Evolutionary conservation across 2,113 vertebrate genomes (phyloP), one percentile per base, ranked within the genome.

Genomic region (Heteronetta atricapilla): DNA sequence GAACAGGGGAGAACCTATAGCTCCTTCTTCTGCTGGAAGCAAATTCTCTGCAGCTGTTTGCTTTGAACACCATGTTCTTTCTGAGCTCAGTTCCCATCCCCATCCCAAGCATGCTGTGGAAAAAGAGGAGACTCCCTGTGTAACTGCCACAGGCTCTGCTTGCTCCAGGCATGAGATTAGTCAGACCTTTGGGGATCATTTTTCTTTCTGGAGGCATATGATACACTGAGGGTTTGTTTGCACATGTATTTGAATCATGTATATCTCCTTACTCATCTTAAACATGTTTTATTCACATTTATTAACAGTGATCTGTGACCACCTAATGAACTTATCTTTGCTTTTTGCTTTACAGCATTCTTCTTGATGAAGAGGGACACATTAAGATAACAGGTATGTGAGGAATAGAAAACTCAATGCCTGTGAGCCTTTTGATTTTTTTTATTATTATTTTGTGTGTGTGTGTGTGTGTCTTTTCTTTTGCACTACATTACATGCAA

Each of bases 281-380:
- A 89, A 66, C 1, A 3, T 46, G 19, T 46, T 89, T 78, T 79
- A 21, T 52, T 77, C 20, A 6, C 77, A 3, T 56, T 95, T 89
- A 23, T 48, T 79, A 42, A 66, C 60, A 82, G 26, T 14, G 38
- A 4, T 50, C 13, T n/a, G 2, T 36, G 38, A 19, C 56, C 72
- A 40, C 16, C 31, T 90, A 69, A 80, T 86, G 33, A 48, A 6
- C 60, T 3, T 77, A 50, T 56, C 8, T 63, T 92, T 88, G 26
- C 25, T 73, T 42, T 83, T 93, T 44, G 8, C 86, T 96, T 97
- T 93, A 59, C 92, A 99, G 99, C 95, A 99, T 99, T 97, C 99
- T 99, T 91, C 98, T 99, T 90, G 99, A 99, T 92, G 99, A 99
- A 98, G 99, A 99, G 59, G 99, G 99, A 6, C 99, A 99, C 89